Percentiles rank a stretch among this genome's conserved stretches.
phyloP scores from a whole-genome alignment of 2,888 invertebrate genomes.

The Lobophora halterata region DNA sequence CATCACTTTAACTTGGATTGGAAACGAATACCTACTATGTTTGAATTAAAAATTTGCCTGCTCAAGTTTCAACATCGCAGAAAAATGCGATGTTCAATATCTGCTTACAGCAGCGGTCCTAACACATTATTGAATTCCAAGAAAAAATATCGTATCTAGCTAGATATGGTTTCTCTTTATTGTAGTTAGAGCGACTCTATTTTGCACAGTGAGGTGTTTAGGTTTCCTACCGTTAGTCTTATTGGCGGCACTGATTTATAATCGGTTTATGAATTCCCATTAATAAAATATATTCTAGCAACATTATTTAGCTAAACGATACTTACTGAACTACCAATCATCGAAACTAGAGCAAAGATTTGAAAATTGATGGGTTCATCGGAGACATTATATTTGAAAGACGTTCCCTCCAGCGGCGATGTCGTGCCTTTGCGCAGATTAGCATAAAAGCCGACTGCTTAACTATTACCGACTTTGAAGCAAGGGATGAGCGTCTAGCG shows the following conservation, averaged over 20 bases:
- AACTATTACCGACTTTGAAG: slow-evolving; percentile 43
- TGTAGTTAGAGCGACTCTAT: too few species aligned
- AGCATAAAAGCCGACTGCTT: slow-evolving; percentile 70
- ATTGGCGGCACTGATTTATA: too few species aligned
- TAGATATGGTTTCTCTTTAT: too few species aligned
- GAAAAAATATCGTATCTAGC: too few species aligned
- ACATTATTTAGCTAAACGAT: slow-evolving; percentile 10
- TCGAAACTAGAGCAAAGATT: slow-evolving; percentile 32
- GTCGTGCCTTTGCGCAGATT: slow-evolving; percentile 65
- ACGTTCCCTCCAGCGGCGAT: slow-evolving; percentile 35
- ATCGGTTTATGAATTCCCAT: too few species aligned
- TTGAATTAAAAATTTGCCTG: slow-evolving; percentile 33
- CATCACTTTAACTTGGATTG: slow-evolving; percentile 42
- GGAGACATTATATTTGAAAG: slow-evolving; percentile 37
- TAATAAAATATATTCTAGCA: background rate
- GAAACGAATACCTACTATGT: slow-evolving; percentile 32
- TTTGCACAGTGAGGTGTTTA: too few species aligned
- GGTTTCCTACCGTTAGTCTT: too few species aligned
- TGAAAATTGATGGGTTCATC: slow-evolving; percentile 36
- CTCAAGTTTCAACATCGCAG: slow-evolving; percentile 7
- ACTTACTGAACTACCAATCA: slow-evolving; percentile 24
- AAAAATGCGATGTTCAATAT: background rate
- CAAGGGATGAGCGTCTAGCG: slow-evolving; percentile 41
- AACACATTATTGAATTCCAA: too few species aligned
- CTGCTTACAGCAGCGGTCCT: too few species aligned